Evolutionary conservation across 2,888 invertebrate genomes (phyloP).

Genomic region (Eupithecia subfuscata): DNA sequence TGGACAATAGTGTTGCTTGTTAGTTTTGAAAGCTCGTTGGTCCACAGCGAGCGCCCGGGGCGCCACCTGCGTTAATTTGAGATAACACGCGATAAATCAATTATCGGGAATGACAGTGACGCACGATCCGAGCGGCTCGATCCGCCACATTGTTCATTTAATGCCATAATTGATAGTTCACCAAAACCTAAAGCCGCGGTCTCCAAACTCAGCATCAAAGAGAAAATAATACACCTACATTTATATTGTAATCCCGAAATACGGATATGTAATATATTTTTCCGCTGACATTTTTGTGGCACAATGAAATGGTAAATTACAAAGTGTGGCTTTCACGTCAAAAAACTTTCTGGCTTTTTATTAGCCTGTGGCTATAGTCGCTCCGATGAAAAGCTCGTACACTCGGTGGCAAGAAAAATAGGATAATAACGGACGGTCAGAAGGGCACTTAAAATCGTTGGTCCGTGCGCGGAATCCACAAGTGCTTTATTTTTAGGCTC

Average conservation of each 20-base stretch:
- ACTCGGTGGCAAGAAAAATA: conserved; percentile 60
- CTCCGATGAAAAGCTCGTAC: conserved; percentile 48
- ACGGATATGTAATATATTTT: conserved; percentile 37
- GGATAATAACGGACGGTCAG: conserved; percentile 62
- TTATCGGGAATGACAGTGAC: conserved; percentile 19
- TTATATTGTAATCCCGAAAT: conserved; percentile 14
- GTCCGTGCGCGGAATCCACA: conserved; percentile 62
- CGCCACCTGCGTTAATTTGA: conserved; percentile 19
- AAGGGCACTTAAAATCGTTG: conserved; percentile 63
- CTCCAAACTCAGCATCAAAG: conserved; percentile 1
- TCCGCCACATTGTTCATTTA: conserved; percentile 28
- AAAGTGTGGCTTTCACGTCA: conserved; percentile 43
- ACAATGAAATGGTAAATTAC: conserved; percentile 41
- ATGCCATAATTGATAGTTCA: conserved; percentile 26
- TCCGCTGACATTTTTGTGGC: conserved; percentile 29
- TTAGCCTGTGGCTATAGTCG: conserved; percentile 37
- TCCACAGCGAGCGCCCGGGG: not conserved
- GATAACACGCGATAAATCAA: conserved; percentile 27
- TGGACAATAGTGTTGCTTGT: not conserved
- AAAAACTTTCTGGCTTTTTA: conserved; percentile 41
- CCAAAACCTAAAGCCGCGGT: conserved; percentile 19
- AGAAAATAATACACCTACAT: conserved; percentile 6
- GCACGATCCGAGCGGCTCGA: conserved; percentile 24
- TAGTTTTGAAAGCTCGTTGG: not conserved
- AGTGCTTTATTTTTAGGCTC: conserved; percentile 50